Percentiles rank a stretch among this genome's conserved stretches.
Conservation (phyloP, 2,888 invertebrate genomes). For the Pecten maximus region DNA sequence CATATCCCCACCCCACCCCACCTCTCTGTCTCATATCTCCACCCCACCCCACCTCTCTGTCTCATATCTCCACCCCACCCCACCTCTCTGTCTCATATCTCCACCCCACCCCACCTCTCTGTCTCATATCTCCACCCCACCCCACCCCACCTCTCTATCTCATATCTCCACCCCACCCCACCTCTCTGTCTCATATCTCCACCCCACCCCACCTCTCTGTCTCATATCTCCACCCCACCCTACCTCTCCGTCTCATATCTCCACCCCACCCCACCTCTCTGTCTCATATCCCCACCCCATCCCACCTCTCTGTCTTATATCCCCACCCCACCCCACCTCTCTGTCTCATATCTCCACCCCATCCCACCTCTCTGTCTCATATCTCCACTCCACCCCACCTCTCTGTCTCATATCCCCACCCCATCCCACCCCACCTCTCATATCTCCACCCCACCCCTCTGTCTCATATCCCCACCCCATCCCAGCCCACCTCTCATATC, state of each 20-base stretch:
- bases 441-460: neutral
- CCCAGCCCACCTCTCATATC: neutral
- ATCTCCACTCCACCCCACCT: neutral
- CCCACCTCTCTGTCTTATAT: too few species aligned
- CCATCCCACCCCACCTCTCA: slow-evolving; percentile 36
- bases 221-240: neutral
- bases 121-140: neutral
- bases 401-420: slow-evolving; percentile 4
- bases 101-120: neutral
- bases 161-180: too few species aligned
- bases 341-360: too few species aligned
- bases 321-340: neutral
- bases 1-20: too few species aligned
- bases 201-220: neutral
- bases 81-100: neutral
- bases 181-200: too few species aligned
- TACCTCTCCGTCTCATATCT: neutral
- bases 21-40: too few species aligned
- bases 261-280: too few species aligned
- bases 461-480: neutral
- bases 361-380: neutral
- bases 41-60: neutral
- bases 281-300: too few species aligned
- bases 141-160: too few species aligned
- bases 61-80: too few species aligned